These are phyloP conservation scores for Seriola aureovittata DNA, from an alignment of 2,113 vertebrate genomes.

Conservation along the genomic window DNA sequence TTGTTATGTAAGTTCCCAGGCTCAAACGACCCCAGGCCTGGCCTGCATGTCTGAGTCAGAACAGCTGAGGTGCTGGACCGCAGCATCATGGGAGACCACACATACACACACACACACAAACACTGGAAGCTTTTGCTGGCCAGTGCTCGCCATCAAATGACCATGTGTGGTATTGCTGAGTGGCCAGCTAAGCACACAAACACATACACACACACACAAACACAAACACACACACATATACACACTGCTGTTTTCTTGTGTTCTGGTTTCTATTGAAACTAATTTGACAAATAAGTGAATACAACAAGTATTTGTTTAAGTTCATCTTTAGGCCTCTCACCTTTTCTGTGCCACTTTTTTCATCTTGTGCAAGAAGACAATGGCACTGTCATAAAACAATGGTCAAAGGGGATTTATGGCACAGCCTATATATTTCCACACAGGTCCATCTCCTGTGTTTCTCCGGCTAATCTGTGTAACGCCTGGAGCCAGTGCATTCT, in stretches of 20 bases:
- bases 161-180: slow-evolving; percentile 69
- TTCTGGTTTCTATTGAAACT: background rate
- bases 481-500: slow-evolving; percentile 80
- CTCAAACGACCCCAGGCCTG: slow-evolving; percentile 40
- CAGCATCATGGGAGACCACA: slow-evolving; percentile 77
- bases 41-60: slow-evolving; percentile 68
- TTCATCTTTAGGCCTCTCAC: slow-evolving; percentile 17
- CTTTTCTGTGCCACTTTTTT: slow-evolving; percentile 49
- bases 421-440: slow-evolving; percentile 53
- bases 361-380: slow-evolving; percentile 41
- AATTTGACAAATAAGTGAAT: background rate
- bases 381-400: slow-evolving; percentile 64
- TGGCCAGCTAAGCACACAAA: slow-evolving; percentile 29
- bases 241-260: slow-evolving; percentile 23
- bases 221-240: slow-evolving; percentile 23
- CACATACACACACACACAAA: slow-evolving; percentile 29
- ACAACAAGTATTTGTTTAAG: background rate
- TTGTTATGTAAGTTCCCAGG: slow-evolving; percentile 75
- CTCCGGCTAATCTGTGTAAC: slow-evolving; percentile 68
- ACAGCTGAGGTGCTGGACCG: slow-evolving; percentile 72
- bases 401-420: slow-evolving; percentile 42
- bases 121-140: slow-evolving; percentile 64
- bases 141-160: slow-evolving; percentile 75
- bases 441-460: slow-evolving; percentile 59
- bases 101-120: slow-evolving; percentile 74